Conservation (phyloP, 2,888 invertebrate genomes). For the Dione vanillae region DNA sequence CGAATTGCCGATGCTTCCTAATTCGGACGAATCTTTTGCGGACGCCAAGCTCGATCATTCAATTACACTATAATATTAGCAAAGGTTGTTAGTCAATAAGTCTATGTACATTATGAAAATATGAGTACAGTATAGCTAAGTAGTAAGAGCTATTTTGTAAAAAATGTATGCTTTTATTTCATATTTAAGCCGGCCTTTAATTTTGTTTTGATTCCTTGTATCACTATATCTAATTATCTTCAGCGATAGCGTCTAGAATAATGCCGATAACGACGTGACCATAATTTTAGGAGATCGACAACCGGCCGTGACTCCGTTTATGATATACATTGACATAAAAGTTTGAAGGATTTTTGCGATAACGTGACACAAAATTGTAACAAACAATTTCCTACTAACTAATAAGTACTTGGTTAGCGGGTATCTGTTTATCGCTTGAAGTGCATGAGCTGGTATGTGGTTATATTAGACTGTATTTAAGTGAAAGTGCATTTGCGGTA, state of each 20-base stretch:
- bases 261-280: conserved; percentile 70
- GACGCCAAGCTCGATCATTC: conserved; percentile 34
- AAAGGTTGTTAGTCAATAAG: neutral
- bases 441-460: conserved; percentile 14
- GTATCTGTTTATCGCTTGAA: conserved; percentile 22
- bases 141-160: neutral
- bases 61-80: conserved; percentile 7
- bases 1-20: conserved; percentile 52
- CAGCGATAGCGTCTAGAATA: conserved; percentile 60
- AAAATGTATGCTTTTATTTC: neutral
- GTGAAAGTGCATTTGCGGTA: conserved; percentile 65
- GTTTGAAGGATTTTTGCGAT: conserved; percentile 74
- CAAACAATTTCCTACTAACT: conserved; percentile 50
- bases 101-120: neutral
- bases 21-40: conserved; percentile 50
- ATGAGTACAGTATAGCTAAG: neutral
- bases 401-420: conserved; percentile 38
- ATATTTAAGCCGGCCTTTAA: conserved; percentile 39
- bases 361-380: conserved; percentile 66
- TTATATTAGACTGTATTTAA: conserved; percentile 40
- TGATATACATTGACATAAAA: conserved; percentile 63
- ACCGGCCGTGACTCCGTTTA: conserved; percentile 81
- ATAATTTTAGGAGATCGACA: conserved; percentile 81
- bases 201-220: conserved; percentile 51
- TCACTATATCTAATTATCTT: conserved; percentile 60